phyloP scores from a whole-genome alignment of 2,113 vertebrate species.

The Notarius lentiginosus region DNA sequence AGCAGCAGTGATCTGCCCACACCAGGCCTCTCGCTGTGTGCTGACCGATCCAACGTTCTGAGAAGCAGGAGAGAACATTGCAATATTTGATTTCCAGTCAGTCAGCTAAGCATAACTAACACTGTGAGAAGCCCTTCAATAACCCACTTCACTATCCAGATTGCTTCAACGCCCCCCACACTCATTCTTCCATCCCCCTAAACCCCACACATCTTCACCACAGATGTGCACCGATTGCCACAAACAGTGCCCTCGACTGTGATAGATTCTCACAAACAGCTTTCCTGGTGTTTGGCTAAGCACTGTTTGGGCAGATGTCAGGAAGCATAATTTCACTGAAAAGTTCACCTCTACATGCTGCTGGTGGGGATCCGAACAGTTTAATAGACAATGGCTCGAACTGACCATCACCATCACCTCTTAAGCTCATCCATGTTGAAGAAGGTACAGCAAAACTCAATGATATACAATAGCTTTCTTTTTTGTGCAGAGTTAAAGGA shows the following conservation, averaged over 20 bases:
- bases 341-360: conserved; percentile 54
- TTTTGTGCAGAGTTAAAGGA: conserved; percentile 25
- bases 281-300: conserved; percentile 58
- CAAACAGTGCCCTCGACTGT: conserved; percentile 47
- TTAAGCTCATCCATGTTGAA: conserved; percentile 24
- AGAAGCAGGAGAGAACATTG: conserved; percentile 65
- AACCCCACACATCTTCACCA: conserved; percentile 38
- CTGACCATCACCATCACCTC: conserved; percentile 29
- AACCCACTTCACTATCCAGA: conserved; percentile 44
- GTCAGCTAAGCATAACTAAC: conserved; percentile 65
- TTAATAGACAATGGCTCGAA: conserved; percentile 43
- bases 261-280: conserved; percentile 53
- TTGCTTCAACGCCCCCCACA: not conserved
- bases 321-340: conserved; percentile 51
- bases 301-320: conserved; percentile 59
- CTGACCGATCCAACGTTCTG: conserved; percentile 63
- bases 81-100: conserved; percentile 70
- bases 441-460: conserved; percentile 24
- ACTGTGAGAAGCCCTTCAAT: conserved; percentile 60
- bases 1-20: conserved; percentile 48
- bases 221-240: conserved; percentile 43
- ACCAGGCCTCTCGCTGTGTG: conserved; percentile 64
- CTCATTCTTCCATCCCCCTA: not conserved
- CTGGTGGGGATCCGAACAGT: conserved; percentile 36
- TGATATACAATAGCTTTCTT: not conserved